These are phyloP conservation scores for Clarias platycephalus DNA, from an alignment of 2,797 vertebrate species.

Conservation along the genomic window DNA sequence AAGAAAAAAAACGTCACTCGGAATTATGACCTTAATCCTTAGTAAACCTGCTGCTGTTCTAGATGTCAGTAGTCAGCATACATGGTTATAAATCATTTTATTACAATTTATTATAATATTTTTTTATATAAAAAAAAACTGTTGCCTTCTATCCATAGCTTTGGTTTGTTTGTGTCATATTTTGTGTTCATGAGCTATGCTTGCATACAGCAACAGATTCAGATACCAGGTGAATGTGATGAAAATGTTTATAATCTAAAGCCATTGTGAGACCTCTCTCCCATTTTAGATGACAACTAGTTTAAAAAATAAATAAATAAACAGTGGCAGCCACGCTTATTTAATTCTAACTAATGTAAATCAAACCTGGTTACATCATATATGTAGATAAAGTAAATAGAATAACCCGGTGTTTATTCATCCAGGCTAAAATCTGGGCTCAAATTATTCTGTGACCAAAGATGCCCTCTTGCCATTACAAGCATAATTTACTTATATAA, in stretches of 20 bases:
- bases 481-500: conserved; percentile 40
- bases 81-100: neutral
- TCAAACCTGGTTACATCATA: neutral
- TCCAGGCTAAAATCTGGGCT: neutral
- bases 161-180: conserved; percentile 10
- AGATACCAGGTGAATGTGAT: neutral
- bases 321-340: neutral
- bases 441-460: too few species aligned
- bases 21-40: neutral
- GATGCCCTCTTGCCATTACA: neutral
- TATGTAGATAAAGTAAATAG: neutral
- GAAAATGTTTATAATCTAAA: neutral
- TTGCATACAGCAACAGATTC: conserved; percentile 3
- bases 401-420: neutral
- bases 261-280: neutral
- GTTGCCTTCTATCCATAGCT: neutral
- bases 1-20: neutral
- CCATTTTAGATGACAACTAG: neutral
- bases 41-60: neutral
- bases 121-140: neutral
- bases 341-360: neutral
- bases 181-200: neutral
- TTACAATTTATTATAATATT: neutral
- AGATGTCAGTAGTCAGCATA: too few species aligned
- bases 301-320: neutral